Evolutionary conservation across 2,113 vertebrate species (phyloP).

Genomic region (Amphilophus citrinellus): DNA sequence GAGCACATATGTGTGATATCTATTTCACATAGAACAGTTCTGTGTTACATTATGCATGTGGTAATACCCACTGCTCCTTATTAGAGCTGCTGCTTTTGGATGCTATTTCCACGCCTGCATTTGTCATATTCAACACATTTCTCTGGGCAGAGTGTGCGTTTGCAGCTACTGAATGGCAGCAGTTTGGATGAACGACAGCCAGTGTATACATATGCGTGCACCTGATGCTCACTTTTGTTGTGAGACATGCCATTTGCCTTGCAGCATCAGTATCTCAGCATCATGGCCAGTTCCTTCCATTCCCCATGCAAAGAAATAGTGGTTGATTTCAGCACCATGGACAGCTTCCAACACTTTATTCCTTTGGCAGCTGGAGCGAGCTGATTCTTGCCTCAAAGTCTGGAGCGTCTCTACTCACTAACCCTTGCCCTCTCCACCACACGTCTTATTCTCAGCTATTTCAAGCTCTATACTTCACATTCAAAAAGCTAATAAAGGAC

Average conservation of each 20-base stretch:
- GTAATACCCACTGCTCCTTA: slow-evolving; percentile 47
- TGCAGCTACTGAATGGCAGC: slow-evolving; percentile 12
- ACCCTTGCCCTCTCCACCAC: slow-evolving; percentile 54
- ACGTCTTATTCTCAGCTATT: slow-evolving; percentile 51
- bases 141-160: background rate
- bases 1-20: slow-evolving; percentile 12
- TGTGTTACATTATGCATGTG: slow-evolving; percentile 55
- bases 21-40: background rate
- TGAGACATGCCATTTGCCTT: slow-evolving; percentile 55
- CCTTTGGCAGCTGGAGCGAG: slow-evolving; percentile 65
- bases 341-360: slow-evolving; percentile 72
- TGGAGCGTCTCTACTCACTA: slow-evolving; percentile 62
- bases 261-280: slow-evolving; percentile 59
- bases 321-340: slow-evolving; percentile 74
- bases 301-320: slow-evolving; percentile 55
- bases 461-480: slow-evolving; percentile 36
- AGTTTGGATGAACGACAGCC: slow-evolving; percentile 34
- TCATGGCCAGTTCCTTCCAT: slow-evolving; percentile 59
- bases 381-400: slow-evolving; percentile 61
- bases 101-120: slow-evolving; percentile 18
- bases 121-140: slow-evolving; percentile 38
- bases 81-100: slow-evolving; percentile 43
- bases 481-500: slow-evolving; percentile 20
- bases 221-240: slow-evolving; percentile 61
- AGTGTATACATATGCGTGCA: slow-evolving; percentile 25